These are phyloP conservation scores for Caenorhabditis japonica DNA, from an alignment of 2,888 invertebrate species.

Conservation along the genomic window DNA sequence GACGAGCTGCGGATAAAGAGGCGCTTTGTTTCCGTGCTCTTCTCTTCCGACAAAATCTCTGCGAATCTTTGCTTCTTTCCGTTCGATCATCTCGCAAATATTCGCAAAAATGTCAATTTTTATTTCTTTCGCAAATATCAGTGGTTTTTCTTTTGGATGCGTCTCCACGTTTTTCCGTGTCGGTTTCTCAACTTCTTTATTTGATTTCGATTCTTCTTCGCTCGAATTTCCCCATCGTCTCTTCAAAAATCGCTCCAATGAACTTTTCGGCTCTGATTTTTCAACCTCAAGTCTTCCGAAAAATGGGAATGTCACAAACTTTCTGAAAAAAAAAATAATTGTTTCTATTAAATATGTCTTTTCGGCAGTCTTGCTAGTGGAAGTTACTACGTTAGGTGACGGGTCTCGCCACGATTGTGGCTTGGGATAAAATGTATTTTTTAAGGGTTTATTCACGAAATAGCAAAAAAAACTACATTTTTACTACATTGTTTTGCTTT, in stretches of 20 bases:
- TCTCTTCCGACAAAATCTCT: constrained; percentile 53
- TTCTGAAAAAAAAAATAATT: constrained; percentile 10
- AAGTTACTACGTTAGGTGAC: too few relatives aligned
- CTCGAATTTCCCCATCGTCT: neutral
- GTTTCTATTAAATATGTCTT: too few relatives aligned
- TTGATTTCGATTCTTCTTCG: neutral
- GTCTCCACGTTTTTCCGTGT: too few relatives aligned
- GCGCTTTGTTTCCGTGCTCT: constrained; percentile 34
- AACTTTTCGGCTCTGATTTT: neutral
- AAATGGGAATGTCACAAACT: constrained; percentile 16
- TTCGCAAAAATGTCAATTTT: constrained; percentile 14
- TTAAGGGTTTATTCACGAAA: too few relatives aligned
- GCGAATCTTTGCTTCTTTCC: constrained; percentile 13
- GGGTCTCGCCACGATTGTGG: too few relatives aligned
- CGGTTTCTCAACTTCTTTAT: neutral
- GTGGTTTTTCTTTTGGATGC: neutral
- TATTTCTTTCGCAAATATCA: constrained; percentile 4
- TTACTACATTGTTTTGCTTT: too few relatives aligned
- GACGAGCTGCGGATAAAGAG: constrained; percentile 24
- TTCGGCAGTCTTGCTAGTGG: too few relatives aligned
- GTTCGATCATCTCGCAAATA: constrained; percentile 23
- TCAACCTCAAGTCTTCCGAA: constrained; percentile 4
- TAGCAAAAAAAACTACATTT: too few relatives aligned
- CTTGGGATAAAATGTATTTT: too few relatives aligned
- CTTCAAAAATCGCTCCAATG: neutral